Conservation (phyloP, 2,113 vertebrate genomes). For the Paramormyrops kingsleyae region DNA sequence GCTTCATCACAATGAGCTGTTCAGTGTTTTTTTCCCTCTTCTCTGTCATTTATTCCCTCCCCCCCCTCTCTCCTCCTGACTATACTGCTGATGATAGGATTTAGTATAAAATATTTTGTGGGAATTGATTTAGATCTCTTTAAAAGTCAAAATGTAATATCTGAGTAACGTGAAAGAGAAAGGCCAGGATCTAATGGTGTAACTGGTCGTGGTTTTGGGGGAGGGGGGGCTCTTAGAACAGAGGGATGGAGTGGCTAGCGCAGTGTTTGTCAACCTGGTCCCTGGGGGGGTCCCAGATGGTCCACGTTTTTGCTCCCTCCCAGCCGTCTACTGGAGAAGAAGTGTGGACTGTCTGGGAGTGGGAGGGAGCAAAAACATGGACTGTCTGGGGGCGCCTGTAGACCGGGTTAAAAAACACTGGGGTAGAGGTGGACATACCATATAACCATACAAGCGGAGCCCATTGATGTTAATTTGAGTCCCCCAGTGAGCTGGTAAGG, state of each 20-base stretch:
- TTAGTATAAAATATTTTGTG: neutral
- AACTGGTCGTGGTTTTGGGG: neutral
- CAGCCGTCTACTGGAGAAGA: neutral
- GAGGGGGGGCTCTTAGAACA: neutral
- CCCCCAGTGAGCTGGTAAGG: neutral
- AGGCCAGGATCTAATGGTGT: neutral
- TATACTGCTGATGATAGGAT: neutral
- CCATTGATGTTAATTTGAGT: neutral
- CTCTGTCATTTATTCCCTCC: neutral
- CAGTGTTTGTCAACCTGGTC: neutral
- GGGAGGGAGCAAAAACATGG: neutral
- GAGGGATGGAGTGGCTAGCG: neutral
- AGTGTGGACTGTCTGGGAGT: neutral
- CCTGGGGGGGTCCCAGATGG: neutral
- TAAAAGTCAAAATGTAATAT: neutral
- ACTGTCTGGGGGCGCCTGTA: neutral
- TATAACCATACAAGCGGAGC: neutral
- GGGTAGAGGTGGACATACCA: neutral
- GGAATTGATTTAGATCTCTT: neutral
- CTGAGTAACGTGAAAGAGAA: neutral
- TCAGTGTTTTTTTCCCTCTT: neutral
- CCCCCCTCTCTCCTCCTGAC: neutral
- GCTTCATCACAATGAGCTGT: constrained; percentile 31
- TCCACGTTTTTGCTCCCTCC: neutral
- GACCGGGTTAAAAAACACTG: neutral